Conservation (phyloP, 2,113 vertebrate genomes). For the Perca schrenkii region DNA sequence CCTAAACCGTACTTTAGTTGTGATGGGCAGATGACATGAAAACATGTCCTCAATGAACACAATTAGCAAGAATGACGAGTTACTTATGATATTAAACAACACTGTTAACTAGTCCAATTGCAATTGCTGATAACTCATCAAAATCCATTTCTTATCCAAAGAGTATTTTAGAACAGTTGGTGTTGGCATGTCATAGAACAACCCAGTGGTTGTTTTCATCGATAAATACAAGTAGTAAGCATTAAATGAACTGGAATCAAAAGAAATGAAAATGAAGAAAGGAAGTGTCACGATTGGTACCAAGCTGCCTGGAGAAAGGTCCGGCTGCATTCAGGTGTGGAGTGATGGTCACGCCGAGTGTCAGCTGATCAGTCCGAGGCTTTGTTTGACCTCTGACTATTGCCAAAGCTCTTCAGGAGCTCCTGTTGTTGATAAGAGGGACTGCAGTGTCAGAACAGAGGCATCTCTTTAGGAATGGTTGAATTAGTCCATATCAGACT, state of each 20-base stretch:
- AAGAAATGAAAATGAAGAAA: slow-evolving; percentile 49
- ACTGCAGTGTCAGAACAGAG: slow-evolving; percentile 12
- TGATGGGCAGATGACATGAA: not conserved
- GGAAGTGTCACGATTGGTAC: slow-evolving; percentile 2
- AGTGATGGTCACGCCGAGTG: not conserved
- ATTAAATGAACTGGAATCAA: slow-evolving; percentile 58
- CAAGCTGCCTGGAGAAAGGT: slow-evolving; percentile 10
- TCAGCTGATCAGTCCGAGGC: slow-evolving; percentile 39
- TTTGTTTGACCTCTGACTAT: slow-evolving; percentile 42
- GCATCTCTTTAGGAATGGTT: slow-evolving; percentile 59
- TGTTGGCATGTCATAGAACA: not conserved
- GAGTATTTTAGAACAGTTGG: not conserved
- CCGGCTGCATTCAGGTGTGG: not conserved
- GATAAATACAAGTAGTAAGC: slow-evolving; percentile 30
- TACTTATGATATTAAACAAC: not conserved
- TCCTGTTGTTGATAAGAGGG: slow-evolving; percentile 22
- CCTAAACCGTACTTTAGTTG: not conserved
- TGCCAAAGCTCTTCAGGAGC: slow-evolving; percentile 20
- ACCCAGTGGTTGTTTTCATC: not conserved
- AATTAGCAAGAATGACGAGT: not conserved
- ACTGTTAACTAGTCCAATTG: not conserved
- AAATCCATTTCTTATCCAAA: not conserved
- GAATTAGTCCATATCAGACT: slow-evolving; percentile 20
- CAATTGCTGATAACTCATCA: not conserved
- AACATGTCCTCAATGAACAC: not conserved